Base-by-base conservation (phyloP, 2,888 invertebrate species). In the Eugnorisma glareosa region DNA sequence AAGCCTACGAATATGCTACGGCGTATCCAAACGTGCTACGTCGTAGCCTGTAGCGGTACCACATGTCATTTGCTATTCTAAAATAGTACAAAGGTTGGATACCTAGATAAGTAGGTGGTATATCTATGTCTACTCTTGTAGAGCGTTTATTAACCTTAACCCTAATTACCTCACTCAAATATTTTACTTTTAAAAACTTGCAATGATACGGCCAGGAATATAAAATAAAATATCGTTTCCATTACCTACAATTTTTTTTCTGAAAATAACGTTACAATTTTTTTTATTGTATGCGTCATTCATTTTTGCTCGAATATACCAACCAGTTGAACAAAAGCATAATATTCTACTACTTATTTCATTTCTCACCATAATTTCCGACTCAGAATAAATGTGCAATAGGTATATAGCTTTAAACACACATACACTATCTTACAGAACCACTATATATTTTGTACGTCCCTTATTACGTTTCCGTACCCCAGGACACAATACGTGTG, bases 401-500 rank as follows among this genome's bases (percentile, higher is more conserved):
- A n/a, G n/a, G n/a, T n/a, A 70, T 21, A 54, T 31, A 70, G 40
- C 61, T 81, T 64, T 59, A 77, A 82, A 48, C n/a, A 63, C 10
- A 51, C n/a, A 51, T 35, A 15, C 43, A 31, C 48, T 24, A 21
- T 61, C 43, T 15, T n/a, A 28, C 18, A 51, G 15, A 45, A n/a
- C 61, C 28, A 72, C 64, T 77, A 51, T 40, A 54, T 61, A 68
- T 48, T 54, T 48, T n/a, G 35, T 40, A 48, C 48, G 7, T 31
- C n/a, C 48, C 80, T 73, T 75, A 75, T 83, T 69, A 84, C 66
- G 43, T 63, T 78, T 72, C 73, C 73, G 64, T 67, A 82, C 85
- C 59, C 40, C 54, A 72, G 28, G 74, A 75, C 82, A 85, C 79
- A 74, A 75, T 83, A 79, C 77, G 84, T 87, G 88, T 76, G 87